Evolutionary conservation across 1,140 invertebrate genomes (phyloP).

Genomic region (Anadara kagoshimensis): DNA sequence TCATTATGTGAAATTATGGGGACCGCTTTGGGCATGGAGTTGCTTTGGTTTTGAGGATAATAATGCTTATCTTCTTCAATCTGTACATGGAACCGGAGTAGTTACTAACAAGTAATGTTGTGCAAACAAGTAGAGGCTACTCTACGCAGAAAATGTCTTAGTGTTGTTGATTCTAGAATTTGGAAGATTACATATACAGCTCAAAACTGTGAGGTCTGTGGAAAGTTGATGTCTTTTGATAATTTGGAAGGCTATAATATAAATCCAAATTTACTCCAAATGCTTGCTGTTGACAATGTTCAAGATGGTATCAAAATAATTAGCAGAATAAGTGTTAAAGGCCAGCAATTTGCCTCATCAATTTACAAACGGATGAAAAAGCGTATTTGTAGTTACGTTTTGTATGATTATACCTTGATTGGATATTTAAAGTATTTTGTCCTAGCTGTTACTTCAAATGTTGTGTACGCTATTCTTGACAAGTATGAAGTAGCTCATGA

Average conservation of each 20-base stretch:
- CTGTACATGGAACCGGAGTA: constrained; percentile 46
- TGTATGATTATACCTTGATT: constrained; percentile 5
- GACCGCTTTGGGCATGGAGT: constrained; percentile 42
- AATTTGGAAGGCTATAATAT: constrained; percentile 11
- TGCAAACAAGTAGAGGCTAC: constrained; percentile 22
- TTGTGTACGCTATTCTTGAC: constrained; percentile 5
- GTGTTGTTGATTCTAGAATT: not conserved
- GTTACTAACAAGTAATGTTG: constrained; percentile 35
- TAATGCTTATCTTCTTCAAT: constrained; percentile 35
- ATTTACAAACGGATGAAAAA: constrained; percentile 9
- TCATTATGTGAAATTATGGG: constrained; percentile 36
- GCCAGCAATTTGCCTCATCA: constrained; percentile 6
- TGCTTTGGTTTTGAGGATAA: constrained; percentile 46
- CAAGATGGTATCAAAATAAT: constrained; percentile 13
- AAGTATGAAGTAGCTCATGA: constrained; percentile 6
- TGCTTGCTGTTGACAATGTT: constrained; percentile 6
- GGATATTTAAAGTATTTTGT: constrained; percentile 11
- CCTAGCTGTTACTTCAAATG: constrained; percentile 6
- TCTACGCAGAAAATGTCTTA: constrained; percentile 8
- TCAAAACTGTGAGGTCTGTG: constrained; percentile 35
- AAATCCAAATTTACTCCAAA: constrained; percentile 9
- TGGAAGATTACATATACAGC: constrained; percentile 21
- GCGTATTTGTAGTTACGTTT: constrained; percentile 10
- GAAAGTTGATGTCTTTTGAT: constrained; percentile 13
- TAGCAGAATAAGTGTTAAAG: constrained; percentile 12